phyloP scores from a whole-genome alignment of 2,113 vertebrate species.

The Tamias sibiricus region DNA sequence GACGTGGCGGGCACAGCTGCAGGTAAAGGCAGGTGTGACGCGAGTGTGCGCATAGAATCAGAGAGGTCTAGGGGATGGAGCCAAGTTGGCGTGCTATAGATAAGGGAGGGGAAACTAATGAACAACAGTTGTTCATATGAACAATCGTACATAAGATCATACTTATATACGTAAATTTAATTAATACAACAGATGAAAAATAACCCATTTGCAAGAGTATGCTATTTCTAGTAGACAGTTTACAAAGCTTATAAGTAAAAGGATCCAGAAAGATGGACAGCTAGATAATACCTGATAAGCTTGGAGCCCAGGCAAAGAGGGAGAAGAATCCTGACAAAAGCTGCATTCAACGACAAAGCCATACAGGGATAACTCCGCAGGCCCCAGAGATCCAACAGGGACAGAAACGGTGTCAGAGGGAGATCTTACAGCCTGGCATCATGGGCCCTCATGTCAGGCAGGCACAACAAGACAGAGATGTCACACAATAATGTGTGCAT shows the following conservation, averaged over 20 bases:
- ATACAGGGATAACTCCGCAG: not conserved
- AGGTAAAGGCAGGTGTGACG: not conserved
- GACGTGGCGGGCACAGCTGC: rapidly evolving
- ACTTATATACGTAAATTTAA: not conserved
- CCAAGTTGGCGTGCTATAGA: too few relatives aligned
- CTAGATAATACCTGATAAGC: not conserved
- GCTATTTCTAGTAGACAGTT: not conserved
- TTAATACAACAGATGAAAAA: not conserved
- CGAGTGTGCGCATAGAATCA: not conserved
- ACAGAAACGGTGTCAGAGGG: rapidly evolving
- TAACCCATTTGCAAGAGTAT: not conserved
- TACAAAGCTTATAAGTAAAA: not conserved
- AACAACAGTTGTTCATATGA: too few relatives aligned
- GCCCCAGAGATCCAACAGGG: not conserved
- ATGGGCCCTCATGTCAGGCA: not conserved
- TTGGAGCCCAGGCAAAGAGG: not conserved
- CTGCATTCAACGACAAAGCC: not conserved
- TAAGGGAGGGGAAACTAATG: too few relatives aligned
- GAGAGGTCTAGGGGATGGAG: not conserved
- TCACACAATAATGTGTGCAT: too few relatives aligned
- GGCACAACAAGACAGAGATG: not conserved
- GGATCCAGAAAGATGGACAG: not conserved
- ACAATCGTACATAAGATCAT: not conserved
- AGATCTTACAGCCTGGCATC: not conserved
- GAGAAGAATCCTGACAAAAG: not conserved